Base-by-base conservation (phyloP, 2,113 vertebrate species). In the Mirza zaza region DNA sequence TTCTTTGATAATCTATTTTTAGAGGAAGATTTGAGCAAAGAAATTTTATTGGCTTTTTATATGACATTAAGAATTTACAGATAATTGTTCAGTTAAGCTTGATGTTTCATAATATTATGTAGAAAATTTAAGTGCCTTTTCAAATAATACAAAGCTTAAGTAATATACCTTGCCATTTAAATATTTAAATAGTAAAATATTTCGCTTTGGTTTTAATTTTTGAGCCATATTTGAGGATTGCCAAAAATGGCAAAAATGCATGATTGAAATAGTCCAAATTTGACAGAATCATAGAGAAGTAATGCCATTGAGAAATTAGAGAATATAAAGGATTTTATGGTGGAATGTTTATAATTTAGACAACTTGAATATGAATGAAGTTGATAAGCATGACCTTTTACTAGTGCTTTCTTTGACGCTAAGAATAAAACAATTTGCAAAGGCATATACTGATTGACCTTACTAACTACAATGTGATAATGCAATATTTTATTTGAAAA, bases 291-390 rank as follows among this genome's bases (percentile, higher is more conserved):
- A 87, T 77, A 70, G 2, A 84, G 55, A 97, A 97, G 94, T 90
- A 97, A 95, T 59, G 50, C 18, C 34, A 96, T 77, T 95, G 15
- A 71, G 14, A 2, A 42, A 36, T 94, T 86, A 45, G 70, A 88
- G n/a, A 27, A 63, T 89, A 91, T 61, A 3, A 65, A 89, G 68
- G 85, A 32, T 95, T 98, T 97, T 88, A 81, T 97, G n/a, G 55
- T 96, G n/a, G 21, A 67, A 82, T 89, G 48, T 11, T 76, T 84
- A 82, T 96, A 98, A 97, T 97, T 97, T 94, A 95, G 48, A 94
- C 12, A 89, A 90, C 34, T 76, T 90, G 79, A 87, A 95, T 96
- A 88, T 70, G 84, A 98, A 98, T 94, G 63, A 87, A 97, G 9
- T 90, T 97, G 81, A 96, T 80, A 97, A 36, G 42, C 83, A 87